These are phyloP conservation scores for Brachylomia viminalis DNA, from an alignment of 2,888 invertebrate genomes.

Conservation along the genomic window DNA sequence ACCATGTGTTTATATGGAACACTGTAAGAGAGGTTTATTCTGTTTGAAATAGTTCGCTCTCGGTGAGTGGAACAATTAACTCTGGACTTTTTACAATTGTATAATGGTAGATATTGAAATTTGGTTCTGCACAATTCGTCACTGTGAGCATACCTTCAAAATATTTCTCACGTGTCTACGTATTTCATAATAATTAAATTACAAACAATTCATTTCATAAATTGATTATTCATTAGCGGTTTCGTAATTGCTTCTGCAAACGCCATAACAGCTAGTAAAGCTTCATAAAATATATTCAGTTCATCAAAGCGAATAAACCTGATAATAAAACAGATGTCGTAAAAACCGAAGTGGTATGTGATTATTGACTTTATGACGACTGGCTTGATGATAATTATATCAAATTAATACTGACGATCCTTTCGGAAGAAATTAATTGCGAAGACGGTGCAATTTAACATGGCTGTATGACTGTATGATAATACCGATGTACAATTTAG, in stretches of 20 bases:
- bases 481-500: conserved; percentile 22
- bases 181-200: conserved; percentile 54
- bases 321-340: conserved; percentile 78
- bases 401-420: conserved; percentile 73
- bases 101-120: conserved; percentile 20
- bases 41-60: conserved; percentile 66
- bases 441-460: conserved; percentile 14
- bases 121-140: not conserved
- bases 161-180: not conserved
- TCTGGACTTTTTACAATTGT: conserved; percentile 63
- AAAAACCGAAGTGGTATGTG: conserved; percentile 74
- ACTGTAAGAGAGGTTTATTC: conserved; percentile 65
- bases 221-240: conserved; percentile 39
- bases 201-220: conserved; percentile 40
- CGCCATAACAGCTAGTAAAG: conserved; percentile 28
- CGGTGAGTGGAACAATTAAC: conserved; percentile 71
- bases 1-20: conserved; percentile 82
- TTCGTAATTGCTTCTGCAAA: conserved; percentile 51
- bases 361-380: conserved; percentile 72
- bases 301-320: conserved; percentile 69
- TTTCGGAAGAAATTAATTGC: conserved; percentile 64
- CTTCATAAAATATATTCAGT: conserved; percentile 63
- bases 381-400: conserved; percentile 73
- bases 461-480: not conserved
- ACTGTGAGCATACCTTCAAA: not conserved